Conservation (phyloP, 2,113 vertebrate species). For the Neolamprologus ventralis region DNA sequence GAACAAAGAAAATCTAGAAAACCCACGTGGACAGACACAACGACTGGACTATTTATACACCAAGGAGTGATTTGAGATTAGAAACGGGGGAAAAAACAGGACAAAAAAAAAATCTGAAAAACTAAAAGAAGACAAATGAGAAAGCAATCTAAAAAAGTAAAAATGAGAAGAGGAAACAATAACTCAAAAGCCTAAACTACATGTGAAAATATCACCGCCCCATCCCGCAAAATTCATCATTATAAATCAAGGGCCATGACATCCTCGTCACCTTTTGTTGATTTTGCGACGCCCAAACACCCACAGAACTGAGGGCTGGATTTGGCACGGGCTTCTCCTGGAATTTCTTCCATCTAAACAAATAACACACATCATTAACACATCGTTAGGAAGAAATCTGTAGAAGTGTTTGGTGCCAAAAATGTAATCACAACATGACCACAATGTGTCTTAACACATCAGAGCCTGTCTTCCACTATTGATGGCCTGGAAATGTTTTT, state of each 20-base stretch:
- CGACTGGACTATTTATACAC: background rate
- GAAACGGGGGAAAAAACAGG: background rate
- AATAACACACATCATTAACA: background rate
- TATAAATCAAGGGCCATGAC: background rate
- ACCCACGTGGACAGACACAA: background rate
- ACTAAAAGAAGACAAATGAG: background rate
- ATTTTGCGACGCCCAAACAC: conserved; percentile 2
- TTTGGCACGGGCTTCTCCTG: conserved; percentile 43
- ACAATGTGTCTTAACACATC: background rate
- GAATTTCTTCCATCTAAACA: conserved; percentile 38
- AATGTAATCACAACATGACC: background rate
- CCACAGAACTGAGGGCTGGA: conserved; percentile 50
- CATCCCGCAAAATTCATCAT: background rate
- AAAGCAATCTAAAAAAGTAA: background rate
- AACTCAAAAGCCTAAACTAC: background rate
- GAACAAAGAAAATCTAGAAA: background rate
- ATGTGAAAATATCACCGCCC: background rate
- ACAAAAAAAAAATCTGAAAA: background rate
- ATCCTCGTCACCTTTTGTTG: conserved; percentile 26
- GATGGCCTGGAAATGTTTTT: background rate
- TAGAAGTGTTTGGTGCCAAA: background rate
- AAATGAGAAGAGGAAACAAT: background rate
- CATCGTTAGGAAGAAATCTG: background rate
- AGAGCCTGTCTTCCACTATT: background rate
- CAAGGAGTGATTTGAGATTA: background rate